These are phyloP conservation scores for Chaetophractus vellerosus DNA, from an alignment of 2,797 vertebrate genomes.

Conservation along the genomic window DNA sequence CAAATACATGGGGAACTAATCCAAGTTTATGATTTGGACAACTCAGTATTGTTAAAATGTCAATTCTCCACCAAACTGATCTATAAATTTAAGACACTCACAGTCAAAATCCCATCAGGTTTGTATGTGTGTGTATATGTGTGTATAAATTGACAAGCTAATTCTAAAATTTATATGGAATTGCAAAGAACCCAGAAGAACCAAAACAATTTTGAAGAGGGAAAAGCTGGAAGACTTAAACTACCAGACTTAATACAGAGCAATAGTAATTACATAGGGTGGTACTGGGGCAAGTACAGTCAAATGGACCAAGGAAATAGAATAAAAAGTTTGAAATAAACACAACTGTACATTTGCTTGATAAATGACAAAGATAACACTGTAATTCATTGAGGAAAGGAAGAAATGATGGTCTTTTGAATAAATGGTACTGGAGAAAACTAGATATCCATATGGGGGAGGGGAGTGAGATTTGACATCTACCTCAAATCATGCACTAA, in stretches of 20 bases:
- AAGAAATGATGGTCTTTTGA: not conserved
- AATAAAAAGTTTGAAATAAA: conserved; percentile 38
- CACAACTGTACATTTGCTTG: not conserved
- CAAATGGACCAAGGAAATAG: not conserved
- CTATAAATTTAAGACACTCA: not conserved
- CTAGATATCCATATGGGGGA: not conserved
- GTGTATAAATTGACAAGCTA: not conserved
- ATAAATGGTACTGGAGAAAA: conserved; percentile 1
- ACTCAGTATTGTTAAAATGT: conserved; percentile 4
- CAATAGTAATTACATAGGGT: not conserved
- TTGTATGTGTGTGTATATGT: not conserved
- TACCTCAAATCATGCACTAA: not conserved
- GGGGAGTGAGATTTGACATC: not conserved
- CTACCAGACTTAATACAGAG: not conserved
- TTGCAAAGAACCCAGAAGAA: not conserved
- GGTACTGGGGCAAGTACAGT: not conserved
- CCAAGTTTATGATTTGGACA: conserved; percentile 8
- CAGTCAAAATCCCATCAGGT: not conserved
- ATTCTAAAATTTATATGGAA: conserved; percentile 46
- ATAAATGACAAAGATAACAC: conserved; percentile 4
- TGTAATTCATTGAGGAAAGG: not conserved
- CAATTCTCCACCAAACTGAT: not conserved
- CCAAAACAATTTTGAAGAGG: not conserved
- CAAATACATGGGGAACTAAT: not conserved
- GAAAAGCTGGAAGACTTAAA: not conserved